These are phyloP conservation scores for Coecobrya sp. DNA, from an alignment of 2,888 invertebrate species.

Conservation along the genomic window DNA sequence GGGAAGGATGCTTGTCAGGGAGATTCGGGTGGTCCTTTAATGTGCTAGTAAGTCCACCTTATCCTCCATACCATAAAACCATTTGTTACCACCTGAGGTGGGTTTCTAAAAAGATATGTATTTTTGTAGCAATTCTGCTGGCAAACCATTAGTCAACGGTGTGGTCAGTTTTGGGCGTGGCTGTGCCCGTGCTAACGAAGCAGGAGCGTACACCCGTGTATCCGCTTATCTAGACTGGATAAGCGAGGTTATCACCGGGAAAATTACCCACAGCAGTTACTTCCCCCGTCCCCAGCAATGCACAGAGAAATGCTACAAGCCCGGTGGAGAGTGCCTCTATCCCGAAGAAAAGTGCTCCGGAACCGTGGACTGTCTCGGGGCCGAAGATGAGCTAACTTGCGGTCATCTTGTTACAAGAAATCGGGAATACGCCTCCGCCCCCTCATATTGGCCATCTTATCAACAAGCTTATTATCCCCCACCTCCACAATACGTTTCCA, in stretches of 20 bases:
- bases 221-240: constrained; percentile 80
- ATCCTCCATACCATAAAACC: background rate
- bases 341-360: constrained; percentile 91
- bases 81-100: background rate
- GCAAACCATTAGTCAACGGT: constrained; percentile 94
- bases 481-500: background rate
- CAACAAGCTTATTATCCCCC: background rate
- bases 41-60: constrained; percentile 76
- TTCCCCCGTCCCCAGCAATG: constrained; percentile 53
- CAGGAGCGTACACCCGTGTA: constrained; percentile 89
- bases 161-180: constrained; percentile 96
- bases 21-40: constrained; percentile 81
- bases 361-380: constrained; percentile 89
- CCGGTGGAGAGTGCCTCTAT: constrained; percentile 91
- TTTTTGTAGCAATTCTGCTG: constrained; percentile 88
- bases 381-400: constrained; percentile 82
- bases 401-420: constrained; percentile 24
- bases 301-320: constrained; percentile 66
- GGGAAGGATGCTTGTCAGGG: constrained; percentile 94
- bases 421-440: background rate
- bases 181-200: constrained; percentile 93
- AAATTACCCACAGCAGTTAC: background rate
- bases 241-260: constrained; percentile 27
- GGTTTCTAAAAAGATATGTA: background rate
- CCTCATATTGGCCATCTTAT: background rate